phyloP scores from a whole-genome alignment of 2,113 vertebrate genomes.

The Melanostigma gelatinosum region DNA sequence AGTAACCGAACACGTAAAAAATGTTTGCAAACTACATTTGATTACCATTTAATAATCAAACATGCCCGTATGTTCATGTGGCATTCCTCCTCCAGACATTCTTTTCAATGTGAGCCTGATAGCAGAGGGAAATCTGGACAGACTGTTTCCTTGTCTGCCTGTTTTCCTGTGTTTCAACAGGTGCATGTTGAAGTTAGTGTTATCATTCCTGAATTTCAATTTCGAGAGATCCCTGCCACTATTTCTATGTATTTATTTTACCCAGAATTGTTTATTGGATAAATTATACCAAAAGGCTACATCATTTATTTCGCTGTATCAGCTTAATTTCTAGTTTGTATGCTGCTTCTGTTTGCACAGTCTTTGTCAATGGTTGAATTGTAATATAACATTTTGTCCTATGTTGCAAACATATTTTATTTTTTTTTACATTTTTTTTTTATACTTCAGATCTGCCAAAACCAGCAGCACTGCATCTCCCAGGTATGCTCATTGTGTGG shows the following conservation, averaged over 20 bases:
- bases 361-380: conserved; percentile 7
- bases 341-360: not conserved
- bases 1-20: not conserved
- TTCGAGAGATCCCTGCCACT: not conserved
- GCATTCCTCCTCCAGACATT: not conserved
- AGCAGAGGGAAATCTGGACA: not conserved
- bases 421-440: conserved; percentile 18
- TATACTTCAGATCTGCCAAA: conserved; percentile 51
- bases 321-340: not conserved
- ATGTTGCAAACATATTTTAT: conserved; percentile 7
- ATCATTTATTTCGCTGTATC: not conserved
- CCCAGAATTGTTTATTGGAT: not conserved
- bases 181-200: not conserved
- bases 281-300: not conserved
- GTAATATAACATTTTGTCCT: not conserved
- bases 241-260: not conserved
- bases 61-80: not conserved
- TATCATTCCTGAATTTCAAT: not conserved
- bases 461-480: conserved; percentile 62
- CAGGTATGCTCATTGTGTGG: conserved; percentile 74
- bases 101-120: not conserved
- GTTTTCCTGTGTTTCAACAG: not conserved
- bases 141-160: not conserved
- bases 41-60: not conserved
- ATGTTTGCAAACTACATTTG: not conserved